Base-by-base conservation (phyloP, 64 coral and sea anemone species). In the Catalaphyllia jardinei region DNA sequence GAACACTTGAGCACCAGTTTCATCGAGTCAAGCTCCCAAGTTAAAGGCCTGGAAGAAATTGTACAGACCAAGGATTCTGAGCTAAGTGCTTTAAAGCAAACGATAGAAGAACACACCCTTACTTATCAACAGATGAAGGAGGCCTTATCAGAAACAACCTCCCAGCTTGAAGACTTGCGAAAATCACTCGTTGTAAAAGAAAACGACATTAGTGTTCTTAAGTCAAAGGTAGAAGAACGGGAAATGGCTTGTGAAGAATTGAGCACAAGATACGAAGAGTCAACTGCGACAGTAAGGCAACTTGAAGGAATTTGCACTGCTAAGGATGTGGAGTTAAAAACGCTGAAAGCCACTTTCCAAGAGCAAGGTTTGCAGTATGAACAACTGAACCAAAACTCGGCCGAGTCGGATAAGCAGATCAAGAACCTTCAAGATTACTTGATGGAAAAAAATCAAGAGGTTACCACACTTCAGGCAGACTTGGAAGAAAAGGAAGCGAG, bases 241-340 rank as follows among this genome's bases (percentile, higher is more conserved):
- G 52, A 92, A 73, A 57, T 76, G 19, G 22, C 35, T 16, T 28
- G 20, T 20, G 24, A 4, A 35, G 81, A 85, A 38, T 22, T 85
- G 62, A 22, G 19, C 18, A 85, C 62, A 16, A 71, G 38, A 10
- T 85, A 31, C 7, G 63, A 85, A 27, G 81, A 85, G 14, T 71
- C 72, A 42, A 14, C 38, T 17, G 18, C 15, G 17, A 89, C 27
- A 57, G 71, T 71, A 67, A 83, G 46, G 55, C 78, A 93, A 71
- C 72, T 89, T 89, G 71, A 93, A 39, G 82, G 72, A 29, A 89
- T 46, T 69, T 83, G 87, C 81, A 39, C 60, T 42, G 33, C 42
- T 30, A 93, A 93, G 30, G 79, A 93, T 35, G 67, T 89, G 16
- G 92, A 93, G 30, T 38, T 93, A 71, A 54, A 80, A 29, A 67